Conservation (phyloP, 2,888 invertebrate genomes). For the Fabriciana adippe region DNA sequence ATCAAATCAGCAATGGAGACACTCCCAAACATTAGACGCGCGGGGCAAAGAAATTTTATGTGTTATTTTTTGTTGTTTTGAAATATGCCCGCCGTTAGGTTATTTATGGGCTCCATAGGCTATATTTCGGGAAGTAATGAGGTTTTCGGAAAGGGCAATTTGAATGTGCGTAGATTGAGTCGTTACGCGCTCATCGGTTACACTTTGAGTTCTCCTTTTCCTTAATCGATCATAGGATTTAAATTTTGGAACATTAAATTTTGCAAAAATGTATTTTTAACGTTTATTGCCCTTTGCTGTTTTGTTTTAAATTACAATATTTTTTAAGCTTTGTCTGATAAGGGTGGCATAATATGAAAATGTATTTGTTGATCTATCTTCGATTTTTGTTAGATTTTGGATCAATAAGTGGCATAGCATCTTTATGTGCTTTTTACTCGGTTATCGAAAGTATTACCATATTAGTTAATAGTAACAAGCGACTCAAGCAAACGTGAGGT, state of each 20-base stretch:
- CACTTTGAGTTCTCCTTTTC: slow-evolving; percentile 51
- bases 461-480: too few relatives aligned
- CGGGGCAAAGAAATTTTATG: slow-evolving; percentile 79
- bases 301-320: background rate
- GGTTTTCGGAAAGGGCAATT: slow-evolving; percentile 81
- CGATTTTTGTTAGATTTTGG: background rate
- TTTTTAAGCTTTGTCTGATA: background rate
- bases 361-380: too few relatives aligned
- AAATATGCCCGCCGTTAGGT: slow-evolving; percentile 80
- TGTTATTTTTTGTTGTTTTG: slow-evolving; percentile 80
- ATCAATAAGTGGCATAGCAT: too few relatives aligned
- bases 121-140: slow-evolving; percentile 81
- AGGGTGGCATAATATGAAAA: background rate
- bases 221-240: slow-evolving; percentile 41
- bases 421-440: too few relatives aligned
- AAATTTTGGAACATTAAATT: slow-evolving; percentile 29
- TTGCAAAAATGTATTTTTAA: slow-evolving; percentile 18
- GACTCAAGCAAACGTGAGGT: too few relatives aligned
- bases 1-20: slow-evolving; percentile 55
- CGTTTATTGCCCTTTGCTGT: background rate
- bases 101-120: slow-evolving; percentile 81
- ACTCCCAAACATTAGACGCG: slow-evolving; percentile 69
- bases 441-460: too few relatives aligned
- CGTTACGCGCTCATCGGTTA: slow-evolving; percentile 67
- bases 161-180: slow-evolving; percentile 80